These are phyloP conservation scores for Barypeithes pellucidus DNA, from an alignment of 2,888 invertebrate species.

Conservation along the genomic window DNA sequence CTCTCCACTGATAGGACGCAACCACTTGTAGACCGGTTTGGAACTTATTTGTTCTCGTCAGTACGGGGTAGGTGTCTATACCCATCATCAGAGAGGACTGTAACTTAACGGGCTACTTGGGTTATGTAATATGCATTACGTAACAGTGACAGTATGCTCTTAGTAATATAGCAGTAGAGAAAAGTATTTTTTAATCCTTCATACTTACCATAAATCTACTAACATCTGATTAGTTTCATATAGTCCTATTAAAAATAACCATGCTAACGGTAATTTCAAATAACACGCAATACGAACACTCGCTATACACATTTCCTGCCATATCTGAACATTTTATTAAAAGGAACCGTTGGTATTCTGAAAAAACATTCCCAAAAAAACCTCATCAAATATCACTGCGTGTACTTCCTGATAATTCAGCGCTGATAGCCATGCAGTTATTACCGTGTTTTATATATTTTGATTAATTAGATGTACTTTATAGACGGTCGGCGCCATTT, in stretches of 20 bases:
- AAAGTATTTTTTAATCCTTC: no score
- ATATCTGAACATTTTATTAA: not conserved
- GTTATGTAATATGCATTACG: no score
- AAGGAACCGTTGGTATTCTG: not conserved
- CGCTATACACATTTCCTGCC: constrained; percentile 1
- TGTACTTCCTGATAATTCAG: constrained; percentile 9
- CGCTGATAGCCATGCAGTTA: not conserved
- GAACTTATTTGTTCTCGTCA: no score
- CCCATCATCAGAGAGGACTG: no score
- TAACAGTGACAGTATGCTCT: no score
- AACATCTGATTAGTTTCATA: constrained; percentile 1
- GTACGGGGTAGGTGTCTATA: no score
- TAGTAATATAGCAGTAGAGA: no score
- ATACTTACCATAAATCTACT: not conserved
- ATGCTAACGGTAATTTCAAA: not conserved
- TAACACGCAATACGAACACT: not conserved
- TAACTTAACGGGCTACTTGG: no score
- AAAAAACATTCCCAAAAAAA: not conserved
- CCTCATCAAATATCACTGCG: constrained; percentile 5
- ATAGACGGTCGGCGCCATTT: not conserved
- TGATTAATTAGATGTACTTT: not conserved
- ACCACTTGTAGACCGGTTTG: no score
- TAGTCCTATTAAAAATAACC: not conserved
- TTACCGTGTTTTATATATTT: not conserved
- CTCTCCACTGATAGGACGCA: no score